A percentile compares a stretch with the other conserved stretches of the same genome.
These are phyloP conservation scores for Pachypanchax playfairii DNA, from an alignment of 2,113 vertebrate species.

Conservation along the genomic window DNA sequence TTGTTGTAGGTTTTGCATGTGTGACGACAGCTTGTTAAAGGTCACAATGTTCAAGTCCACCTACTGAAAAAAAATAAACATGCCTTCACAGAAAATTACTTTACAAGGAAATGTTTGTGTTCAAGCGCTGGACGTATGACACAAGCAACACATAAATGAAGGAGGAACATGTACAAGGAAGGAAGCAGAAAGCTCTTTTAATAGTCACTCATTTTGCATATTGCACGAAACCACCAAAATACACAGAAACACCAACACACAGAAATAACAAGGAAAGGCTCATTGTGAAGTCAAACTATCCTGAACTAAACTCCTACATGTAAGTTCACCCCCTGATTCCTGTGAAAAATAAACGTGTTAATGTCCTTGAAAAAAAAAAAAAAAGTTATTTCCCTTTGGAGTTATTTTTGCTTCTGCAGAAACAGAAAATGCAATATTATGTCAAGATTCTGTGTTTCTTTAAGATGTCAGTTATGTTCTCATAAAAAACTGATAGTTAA, in stretches of 20 bases:
- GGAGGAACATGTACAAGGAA: slow-evolving; percentile 50
- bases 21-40: background rate
- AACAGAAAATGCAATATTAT: background rate
- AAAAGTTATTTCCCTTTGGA: background rate
- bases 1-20: background rate
- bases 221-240: slow-evolving; percentile 27
- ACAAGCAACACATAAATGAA: slow-evolving; percentile 34
- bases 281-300: background rate
- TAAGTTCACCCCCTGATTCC: slow-evolving; percentile 5
- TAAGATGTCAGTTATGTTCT: too few species aligned
- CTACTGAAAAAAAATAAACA: background rate
- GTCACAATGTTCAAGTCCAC: background rate
- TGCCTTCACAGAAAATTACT: background rate
- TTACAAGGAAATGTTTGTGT: slow-evolving; percentile 1
- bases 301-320: background rate
- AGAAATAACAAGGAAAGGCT: slow-evolving; percentile 14
- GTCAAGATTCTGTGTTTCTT: too few species aligned
- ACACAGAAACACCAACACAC: slow-evolving; percentile 45
- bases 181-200: slow-evolving; percentile 61
- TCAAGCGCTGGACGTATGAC: background rate
- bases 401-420: background rate
- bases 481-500: too few species aligned
- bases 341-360: background rate
- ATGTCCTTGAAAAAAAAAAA: slow-evolving; percentile 4
- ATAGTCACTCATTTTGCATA: slow-evolving; percentile 39